These are phyloP conservation scores for Synchiropus splendidus DNA, from an alignment of 2,113 vertebrate genomes.

Conservation along the genomic window DNA sequence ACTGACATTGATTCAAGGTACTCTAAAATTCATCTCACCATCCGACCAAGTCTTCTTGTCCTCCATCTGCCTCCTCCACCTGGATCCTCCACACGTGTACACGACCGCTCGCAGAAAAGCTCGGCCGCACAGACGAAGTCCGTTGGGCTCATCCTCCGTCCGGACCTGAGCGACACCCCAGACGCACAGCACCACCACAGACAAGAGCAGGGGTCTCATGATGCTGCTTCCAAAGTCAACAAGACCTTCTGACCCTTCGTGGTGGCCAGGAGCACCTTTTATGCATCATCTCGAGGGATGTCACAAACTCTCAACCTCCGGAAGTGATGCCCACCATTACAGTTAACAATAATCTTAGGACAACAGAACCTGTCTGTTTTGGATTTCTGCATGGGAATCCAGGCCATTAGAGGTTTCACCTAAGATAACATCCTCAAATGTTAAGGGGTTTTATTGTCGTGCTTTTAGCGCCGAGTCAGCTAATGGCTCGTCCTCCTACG, in stretches of 20 bases:
- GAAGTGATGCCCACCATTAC: slow-evolving; percentile 17
- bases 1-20: no score
- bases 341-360: slow-evolving; percentile 21
- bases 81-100: slow-evolving; percentile 79
- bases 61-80: slow-evolving; percentile 66
- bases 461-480: slow-evolving; percentile 34
- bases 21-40: no score
- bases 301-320: slow-evolving; percentile 1
- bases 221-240: not conserved
- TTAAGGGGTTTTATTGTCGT: slow-evolving; percentile 51
- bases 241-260: slow-evolving; percentile 3
- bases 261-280: slow-evolving; percentile 18
- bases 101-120: slow-evolving; percentile 73
- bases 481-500: slow-evolving; percentile 40
- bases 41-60: slow-evolving; percentile 19
- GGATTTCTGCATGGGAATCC: slow-evolving; percentile 42
- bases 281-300: slow-evolving; percentile 17
- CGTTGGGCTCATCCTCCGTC: slow-evolving; percentile 21
- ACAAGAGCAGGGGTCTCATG: slow-evolving; percentile 47
- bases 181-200: slow-evolving; percentile 37
- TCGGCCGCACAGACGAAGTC: slow-evolving; percentile 71
- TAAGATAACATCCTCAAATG: slow-evolving; percentile 30
- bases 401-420: slow-evolving; percentile 9
- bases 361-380: slow-evolving; percentile 16
- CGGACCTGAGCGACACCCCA: slow-evolving; percentile 11